Evolutionary conservation across 1,140 invertebrate genomes (phyloP).

Genomic region (Triops longicaudatus): DNA sequence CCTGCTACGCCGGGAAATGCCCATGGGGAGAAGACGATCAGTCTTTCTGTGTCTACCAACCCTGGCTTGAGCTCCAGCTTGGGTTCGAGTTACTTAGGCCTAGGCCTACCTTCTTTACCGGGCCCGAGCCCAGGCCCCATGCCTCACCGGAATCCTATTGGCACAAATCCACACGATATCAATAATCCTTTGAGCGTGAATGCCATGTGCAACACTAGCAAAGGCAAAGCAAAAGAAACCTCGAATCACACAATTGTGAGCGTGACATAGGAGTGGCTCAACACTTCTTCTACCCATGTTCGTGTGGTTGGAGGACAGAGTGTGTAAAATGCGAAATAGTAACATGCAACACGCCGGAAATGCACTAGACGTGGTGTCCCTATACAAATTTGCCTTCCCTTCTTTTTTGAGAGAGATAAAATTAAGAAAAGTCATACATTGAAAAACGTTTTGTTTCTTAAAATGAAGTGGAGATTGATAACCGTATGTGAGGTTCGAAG

Average conservation of each 20-base stretch:
- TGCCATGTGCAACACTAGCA: slow-evolving; percentile 33
- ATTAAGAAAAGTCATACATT: too few relatives aligned
- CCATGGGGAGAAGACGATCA: slow-evolving; percentile 33
- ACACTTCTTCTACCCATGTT: slow-evolving; percentile 21
- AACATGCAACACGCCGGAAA: not conserved
- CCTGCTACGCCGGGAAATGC: slow-evolving; percentile 35
- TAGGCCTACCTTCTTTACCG: slow-evolving; percentile 33
- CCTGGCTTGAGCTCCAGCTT: slow-evolving; percentile 31
- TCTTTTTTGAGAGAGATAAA: too few relatives aligned
- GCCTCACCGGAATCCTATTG: slow-evolving; percentile 64
- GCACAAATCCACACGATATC: slow-evolving; percentile 78
- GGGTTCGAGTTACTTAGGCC: slow-evolving; percentile 31
- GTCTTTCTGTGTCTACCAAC: slow-evolving; percentile 32
- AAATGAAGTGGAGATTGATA: too few relatives aligned
- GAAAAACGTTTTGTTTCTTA: too few relatives aligned
- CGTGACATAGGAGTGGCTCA: slow-evolving; percentile 30
- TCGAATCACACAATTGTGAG: slow-evolving; percentile 33
- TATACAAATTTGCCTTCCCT: too few relatives aligned
- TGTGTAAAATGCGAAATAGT: not conserved
- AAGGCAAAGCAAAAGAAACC: slow-evolving; percentile 32
- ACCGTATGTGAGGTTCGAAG: too few relatives aligned
- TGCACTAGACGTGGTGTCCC: too few relatives aligned
- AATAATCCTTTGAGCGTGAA: slow-evolving; percentile 85
- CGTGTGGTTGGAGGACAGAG: too few relatives aligned
- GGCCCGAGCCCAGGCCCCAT: slow-evolving; percentile 38